Evolutionary conservation across 1,140 invertebrate species (phyloP).

Genomic region (Chymomyza costata): DNA sequence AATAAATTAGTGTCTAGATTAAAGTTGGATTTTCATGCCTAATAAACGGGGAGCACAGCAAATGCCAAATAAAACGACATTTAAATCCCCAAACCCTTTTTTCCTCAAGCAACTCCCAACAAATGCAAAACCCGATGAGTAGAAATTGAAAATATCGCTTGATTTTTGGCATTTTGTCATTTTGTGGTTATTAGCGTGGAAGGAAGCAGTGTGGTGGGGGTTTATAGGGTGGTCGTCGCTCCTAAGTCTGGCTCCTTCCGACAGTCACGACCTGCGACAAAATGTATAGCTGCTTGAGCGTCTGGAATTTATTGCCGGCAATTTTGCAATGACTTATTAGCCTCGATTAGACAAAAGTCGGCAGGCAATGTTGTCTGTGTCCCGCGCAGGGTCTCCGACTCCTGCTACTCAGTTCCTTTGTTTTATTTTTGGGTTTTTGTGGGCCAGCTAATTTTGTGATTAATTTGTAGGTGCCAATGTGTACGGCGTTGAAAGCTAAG

Average conservation of each 20-base stretch:
- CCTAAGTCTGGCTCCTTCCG: too few species aligned
- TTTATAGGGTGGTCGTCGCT: too few species aligned
- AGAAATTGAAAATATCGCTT: constrained; percentile 48
- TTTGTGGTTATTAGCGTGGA: constrained; percentile 61
- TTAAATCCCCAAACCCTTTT: too few species aligned
- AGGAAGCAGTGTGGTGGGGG: too few species aligned
- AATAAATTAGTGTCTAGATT: constrained; percentile 64
- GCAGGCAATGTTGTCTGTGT: too few species aligned
- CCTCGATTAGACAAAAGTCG: constrained; percentile 38
- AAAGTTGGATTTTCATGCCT: constrained; percentile 47
- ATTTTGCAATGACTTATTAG: constrained; percentile 60
- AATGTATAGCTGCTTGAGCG: background rate
- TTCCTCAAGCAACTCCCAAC: background rate
- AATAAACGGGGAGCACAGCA: constrained; percentile 10
- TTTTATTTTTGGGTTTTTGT: constrained; percentile 17
- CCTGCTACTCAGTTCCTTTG: too few species aligned
- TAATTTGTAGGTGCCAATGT: constrained; percentile 63
- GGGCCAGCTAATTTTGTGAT: constrained; percentile 28
- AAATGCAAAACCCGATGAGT: too few species aligned
- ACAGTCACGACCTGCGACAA: constrained; percentile 10
- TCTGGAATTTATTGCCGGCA: constrained; percentile 24
- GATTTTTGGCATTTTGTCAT: constrained; percentile 49
- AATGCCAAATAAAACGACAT: background rate
- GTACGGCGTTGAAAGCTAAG: too few species aligned
- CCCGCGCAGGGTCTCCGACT: background rate